Percentiles rank a stretch among this genome's conserved stretches.
These are phyloP conservation scores for Ifrita kowaldi DNA, from an alignment of 2,113 vertebrate species.

Conservation along the genomic window DNA sequence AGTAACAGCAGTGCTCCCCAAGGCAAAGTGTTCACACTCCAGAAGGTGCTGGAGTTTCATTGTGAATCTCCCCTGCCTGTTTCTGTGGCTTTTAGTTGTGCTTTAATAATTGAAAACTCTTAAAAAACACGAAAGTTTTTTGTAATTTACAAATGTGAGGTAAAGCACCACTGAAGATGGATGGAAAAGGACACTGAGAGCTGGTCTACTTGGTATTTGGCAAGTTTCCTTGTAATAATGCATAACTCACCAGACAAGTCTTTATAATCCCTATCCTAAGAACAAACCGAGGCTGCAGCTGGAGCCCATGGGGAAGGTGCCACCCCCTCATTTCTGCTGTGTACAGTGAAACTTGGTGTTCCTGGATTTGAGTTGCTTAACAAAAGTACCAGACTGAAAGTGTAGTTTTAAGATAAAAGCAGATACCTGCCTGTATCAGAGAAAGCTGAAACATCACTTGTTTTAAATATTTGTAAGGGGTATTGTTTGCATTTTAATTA, in stretches of 20 bases:
- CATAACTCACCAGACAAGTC: not conserved
- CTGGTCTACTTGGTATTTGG: not conserved
- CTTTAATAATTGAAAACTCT: not conserved
- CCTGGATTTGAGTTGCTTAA: not conserved
- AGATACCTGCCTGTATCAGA: not conserved
- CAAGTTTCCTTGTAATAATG: not conserved
- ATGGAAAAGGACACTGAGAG: not conserved
- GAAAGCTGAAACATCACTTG: not conserved
- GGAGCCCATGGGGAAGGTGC: not conserved
- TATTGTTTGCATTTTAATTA: not conserved
- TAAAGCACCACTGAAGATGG: not conserved
- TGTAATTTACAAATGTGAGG: not conserved
- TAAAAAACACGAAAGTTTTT: not conserved
- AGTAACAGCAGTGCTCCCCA: not conserved
- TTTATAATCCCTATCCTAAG: not conserved
- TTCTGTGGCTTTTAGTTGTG: not conserved
- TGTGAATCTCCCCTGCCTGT: not conserved
- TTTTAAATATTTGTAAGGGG: not conserved
- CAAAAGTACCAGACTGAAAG: not conserved
- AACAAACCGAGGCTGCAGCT: not conserved
- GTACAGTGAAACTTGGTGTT: not conserved
- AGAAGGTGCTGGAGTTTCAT: conserved; percentile 4
- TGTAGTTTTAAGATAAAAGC: not conserved
- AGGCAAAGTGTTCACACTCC: conserved; percentile 11
- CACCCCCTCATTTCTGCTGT: not conserved